Conservation (phyloP, 2,888 invertebrate species). For the Erebia ligea region DNA sequence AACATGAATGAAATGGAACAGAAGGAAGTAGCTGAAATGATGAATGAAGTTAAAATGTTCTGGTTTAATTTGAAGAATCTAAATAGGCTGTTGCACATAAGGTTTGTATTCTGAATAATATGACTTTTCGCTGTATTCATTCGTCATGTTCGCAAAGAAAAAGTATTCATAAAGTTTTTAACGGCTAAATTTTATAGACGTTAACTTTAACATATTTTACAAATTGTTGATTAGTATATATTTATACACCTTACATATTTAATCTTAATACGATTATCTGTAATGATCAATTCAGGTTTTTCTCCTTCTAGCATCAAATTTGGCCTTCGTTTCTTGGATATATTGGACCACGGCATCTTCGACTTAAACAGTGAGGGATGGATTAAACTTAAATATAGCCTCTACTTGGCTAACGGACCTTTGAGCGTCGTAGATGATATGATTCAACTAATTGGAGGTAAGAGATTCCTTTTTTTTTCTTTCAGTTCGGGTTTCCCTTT, state of each 20-base stretch:
- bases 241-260: not conserved
- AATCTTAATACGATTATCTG: not conserved
- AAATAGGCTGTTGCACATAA: constrained; percentile 59
- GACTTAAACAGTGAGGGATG: constrained; percentile 56
- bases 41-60: constrained; percentile 53
- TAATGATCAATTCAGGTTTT: not conserved
- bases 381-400: constrained; percentile 59
- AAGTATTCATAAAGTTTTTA: not conserved
- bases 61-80: constrained; percentile 63
- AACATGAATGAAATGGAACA: constrained; percentile 56
- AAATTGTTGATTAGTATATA: no score
- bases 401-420: constrained; percentile 54
- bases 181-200: no score
- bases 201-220: no score
- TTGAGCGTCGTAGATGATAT: constrained; percentile 60
- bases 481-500: not conserved
- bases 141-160: not conserved
- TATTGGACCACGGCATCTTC: constrained; percentile 66
- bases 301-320: constrained; percentile 61
- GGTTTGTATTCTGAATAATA: constrained; percentile 48
- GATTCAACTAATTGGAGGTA: constrained; percentile 63
- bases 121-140: constrained; percentile 9
- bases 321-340: constrained; percentile 60
- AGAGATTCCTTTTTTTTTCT: constrained; percentile 8
- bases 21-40: constrained; percentile 44